phyloP scores from a whole-genome alignment of 2,797 vertebrate genomes.

The Picus viridis region DNA sequence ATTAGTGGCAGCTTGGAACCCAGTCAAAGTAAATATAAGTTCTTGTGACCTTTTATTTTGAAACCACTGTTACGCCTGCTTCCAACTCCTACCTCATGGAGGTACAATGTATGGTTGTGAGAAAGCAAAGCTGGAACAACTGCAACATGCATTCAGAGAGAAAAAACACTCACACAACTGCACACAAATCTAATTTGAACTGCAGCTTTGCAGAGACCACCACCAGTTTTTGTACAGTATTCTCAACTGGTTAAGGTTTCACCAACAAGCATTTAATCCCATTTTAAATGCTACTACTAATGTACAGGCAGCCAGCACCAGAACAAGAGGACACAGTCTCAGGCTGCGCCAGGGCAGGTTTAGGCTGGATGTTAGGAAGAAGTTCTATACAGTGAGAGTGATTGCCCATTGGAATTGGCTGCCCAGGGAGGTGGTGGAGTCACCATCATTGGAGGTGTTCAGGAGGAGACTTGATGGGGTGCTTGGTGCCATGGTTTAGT shows the following conservation, averaged over 20 bases:
- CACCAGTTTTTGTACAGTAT: not conserved
- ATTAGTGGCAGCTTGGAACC: not conserved
- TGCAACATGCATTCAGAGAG: not conserved
- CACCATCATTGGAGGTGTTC: too few species aligned
- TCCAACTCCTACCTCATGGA: not conserved
- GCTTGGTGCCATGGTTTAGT: too few species aligned
- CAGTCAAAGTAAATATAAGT: not conserved
- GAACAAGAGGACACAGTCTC: too few species aligned
- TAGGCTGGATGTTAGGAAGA: too few species aligned
- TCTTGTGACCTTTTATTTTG: not conserved
- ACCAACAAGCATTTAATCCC: not conserved
- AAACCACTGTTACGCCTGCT: not conserved
- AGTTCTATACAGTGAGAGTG: too few species aligned
- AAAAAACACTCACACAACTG: not conserved
- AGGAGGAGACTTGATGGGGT: too few species aligned
- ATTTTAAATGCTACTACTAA: not conserved
- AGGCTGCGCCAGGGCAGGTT: too few species aligned
- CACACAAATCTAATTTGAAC: not conserved
- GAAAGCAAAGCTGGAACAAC: not conserved
- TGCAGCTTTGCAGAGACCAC: not conserved
- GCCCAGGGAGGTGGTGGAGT: too few species aligned
- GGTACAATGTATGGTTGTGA: fast-evolving
- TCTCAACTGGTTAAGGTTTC: not conserved
- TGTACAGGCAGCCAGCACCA: too few species aligned
- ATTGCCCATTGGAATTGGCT: too few species aligned